Conservation (phyloP, 1,140 invertebrate species). For the Drosophila setifemur region DNA sequence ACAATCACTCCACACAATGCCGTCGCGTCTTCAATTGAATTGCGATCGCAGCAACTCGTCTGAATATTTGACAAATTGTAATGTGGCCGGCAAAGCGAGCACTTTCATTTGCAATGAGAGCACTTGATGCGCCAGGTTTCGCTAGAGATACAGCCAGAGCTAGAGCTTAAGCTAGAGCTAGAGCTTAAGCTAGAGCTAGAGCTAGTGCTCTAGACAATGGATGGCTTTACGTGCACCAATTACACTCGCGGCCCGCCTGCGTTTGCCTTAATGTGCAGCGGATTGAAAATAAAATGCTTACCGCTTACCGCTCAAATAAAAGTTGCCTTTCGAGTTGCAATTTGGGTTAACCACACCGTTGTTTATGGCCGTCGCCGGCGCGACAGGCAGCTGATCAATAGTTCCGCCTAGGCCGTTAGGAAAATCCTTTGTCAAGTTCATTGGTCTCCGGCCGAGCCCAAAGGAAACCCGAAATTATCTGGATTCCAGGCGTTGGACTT, state of each 20-base stretch:
- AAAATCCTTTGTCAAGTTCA: slow-evolving; percentile 51
- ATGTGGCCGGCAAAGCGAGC: slow-evolving; percentile 55
- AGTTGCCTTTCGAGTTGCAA: slow-evolving; percentile 60
- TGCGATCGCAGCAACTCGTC: slow-evolving; percentile 32
- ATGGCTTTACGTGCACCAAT: slow-evolving; percentile 65
- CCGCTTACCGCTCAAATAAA: slow-evolving; percentile 58
- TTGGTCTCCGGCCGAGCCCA: slow-evolving; percentile 18
- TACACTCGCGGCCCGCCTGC: slow-evolving; percentile 37
- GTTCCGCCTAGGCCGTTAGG: slow-evolving; percentile 29
- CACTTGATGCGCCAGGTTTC: slow-evolving; percentile 65
- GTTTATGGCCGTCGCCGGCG: slow-evolving; percentile 32
- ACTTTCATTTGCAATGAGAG: slow-evolving; percentile 70
- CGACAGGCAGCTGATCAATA: slow-evolving; percentile 13
- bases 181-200: slow-evolving; percentile 4
- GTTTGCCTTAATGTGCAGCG: slow-evolving; percentile 67
- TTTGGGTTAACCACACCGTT: slow-evolving; percentile 58
- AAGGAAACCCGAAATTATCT: slow-evolving; percentile 34
- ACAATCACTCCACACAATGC: no score
- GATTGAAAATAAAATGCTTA: slow-evolving; percentile 52
- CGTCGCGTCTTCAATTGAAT: slow-evolving; percentile 55
- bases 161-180: slow-evolving; percentile 10
- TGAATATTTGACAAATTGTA: slow-evolving; percentile 67
- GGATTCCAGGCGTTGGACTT: slow-evolving; percentile 41
- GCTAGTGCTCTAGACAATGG: slow-evolving; percentile 38
- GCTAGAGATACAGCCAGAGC: slow-evolving; percentile 20